Base-by-base conservation (phyloP, 2,797 vertebrate species). In the Amblyopsis hoosieri region DNA sequence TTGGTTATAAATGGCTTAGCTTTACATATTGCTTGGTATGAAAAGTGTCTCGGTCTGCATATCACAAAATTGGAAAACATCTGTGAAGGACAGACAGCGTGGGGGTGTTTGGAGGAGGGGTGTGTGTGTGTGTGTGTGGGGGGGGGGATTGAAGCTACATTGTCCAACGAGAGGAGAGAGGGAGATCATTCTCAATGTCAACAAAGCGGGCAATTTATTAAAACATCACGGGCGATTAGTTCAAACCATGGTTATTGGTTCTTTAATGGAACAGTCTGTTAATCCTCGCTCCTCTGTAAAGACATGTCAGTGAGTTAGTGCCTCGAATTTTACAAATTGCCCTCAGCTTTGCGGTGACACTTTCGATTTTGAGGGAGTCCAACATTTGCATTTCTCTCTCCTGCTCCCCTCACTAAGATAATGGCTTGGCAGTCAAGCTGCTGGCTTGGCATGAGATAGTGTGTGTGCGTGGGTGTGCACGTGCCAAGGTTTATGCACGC, bases 191-290 rank as follows among this genome's bases (percentile, higher is more conserved):
- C 81, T 90, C 86, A 84, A 71, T 86, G 86, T 88, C 86, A 85
- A 75, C 87, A 85, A 85, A 82, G 81, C 55, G 55, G 71, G 69
- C 71, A 62, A 89, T 90, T 90, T 91, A 90, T 91, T 89, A 89
- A 89, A 90, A 88, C 88, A 89, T 91, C 86, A 86, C 70, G 77
- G 88, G 81, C 90, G 88, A 91, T 90, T 90, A 90, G 85, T 85
- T 87, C 75, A 84, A 79, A 79, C 82, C 69, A 57, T 78, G 66
- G 85, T 88, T 90, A 91, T 89, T 89, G 87, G 87, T 90, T 90
- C 87, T 75, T 89, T 89, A 87, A 90, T 88, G 84, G 86, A 90
- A 89, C 82, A 86, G 81, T 87, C 82, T 87, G 78, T 90, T 91
- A 91, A 90, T 90, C 83, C 84, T 69, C 83, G 77, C 42, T 74